Evolutionary conservation across 2,888 invertebrate genomes (phyloP).

Genomic region (Leptopilina syphax): DNA sequence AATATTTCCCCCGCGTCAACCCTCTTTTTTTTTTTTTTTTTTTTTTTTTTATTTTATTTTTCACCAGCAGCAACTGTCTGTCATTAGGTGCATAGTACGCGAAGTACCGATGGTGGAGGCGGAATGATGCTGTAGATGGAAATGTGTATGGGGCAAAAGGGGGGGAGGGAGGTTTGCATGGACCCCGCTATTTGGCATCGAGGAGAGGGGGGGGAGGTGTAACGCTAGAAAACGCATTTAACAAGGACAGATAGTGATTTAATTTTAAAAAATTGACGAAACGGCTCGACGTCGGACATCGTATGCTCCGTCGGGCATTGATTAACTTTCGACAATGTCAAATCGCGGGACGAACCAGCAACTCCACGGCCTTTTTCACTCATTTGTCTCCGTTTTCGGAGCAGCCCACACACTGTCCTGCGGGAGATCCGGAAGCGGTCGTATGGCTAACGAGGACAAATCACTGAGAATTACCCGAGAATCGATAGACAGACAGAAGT

Average conservation of each 20-base stretch:
- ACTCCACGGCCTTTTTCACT: slow-evolving; percentile 68
- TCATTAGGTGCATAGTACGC: slow-evolving; percentile 73
- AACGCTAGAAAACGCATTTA: slow-evolving; percentile 73
- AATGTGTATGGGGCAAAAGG: background rate
- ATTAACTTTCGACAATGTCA: slow-evolving; percentile 77
- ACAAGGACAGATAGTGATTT: slow-evolving; percentile 77
- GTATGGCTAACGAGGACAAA: slow-evolving; percentile 72
- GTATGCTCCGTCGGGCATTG: slow-evolving; percentile 71
- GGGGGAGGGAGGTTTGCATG: slow-evolving; percentile 40
- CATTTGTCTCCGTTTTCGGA: slow-evolving; percentile 58
- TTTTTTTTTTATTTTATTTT: slow-evolving; percentile 42
- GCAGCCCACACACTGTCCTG: slow-evolving; percentile 52
- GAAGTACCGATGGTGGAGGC: slow-evolving; percentile 54
- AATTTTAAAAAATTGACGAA: slow-evolving; percentile 77
- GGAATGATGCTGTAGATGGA: slow-evolving; percentile 45
- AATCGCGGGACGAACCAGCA: slow-evolving; percentile 72
- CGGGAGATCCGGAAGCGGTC: slow-evolving; percentile 65
- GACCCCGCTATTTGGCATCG: background rate
- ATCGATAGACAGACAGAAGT: slow-evolving; percentile 31
- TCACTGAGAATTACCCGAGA: slow-evolving; percentile 50
- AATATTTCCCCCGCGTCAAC: slow-evolving; percentile 48
- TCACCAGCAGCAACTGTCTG: slow-evolving; percentile 71
- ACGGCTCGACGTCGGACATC: slow-evolving; percentile 62
- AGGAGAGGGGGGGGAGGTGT: slow-evolving; percentile 42
- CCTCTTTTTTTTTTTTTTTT: slow-evolving; percentile 49